phyloP scores from a whole-genome alignment of 2,888 invertebrate genomes.

The Sympetrum striolatum region DNA sequence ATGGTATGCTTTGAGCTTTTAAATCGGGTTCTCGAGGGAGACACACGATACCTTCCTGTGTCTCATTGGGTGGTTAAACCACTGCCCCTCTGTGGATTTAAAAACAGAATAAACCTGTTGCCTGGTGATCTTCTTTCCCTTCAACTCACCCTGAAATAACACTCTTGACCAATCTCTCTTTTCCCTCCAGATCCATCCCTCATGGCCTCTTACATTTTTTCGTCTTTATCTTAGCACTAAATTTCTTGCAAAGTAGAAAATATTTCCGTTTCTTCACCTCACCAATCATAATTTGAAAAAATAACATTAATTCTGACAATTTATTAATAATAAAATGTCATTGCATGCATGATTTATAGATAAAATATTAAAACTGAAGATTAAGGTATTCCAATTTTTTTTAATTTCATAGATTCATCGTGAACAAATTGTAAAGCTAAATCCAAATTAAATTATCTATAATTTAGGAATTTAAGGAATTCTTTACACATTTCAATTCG shows the following conservation, averaged over 20 bases:
- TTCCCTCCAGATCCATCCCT: background rate
- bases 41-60: background rate
- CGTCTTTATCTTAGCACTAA: background rate
- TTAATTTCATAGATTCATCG: too few relatives aligned
- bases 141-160: background rate
- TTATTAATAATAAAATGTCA: background rate
- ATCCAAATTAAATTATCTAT: too few relatives aligned
- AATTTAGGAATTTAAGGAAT: too few relatives aligned
- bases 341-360: too few relatives aligned
- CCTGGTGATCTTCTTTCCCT: background rate
- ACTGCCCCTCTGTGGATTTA: background rate
- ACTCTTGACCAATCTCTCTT: background rate
- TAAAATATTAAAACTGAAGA: too few relatives aligned
- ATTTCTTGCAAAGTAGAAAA: background rate
- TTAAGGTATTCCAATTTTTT: too few relatives aligned
- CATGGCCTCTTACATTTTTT: background rate
- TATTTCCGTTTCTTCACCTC: background rate
- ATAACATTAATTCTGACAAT: background rate
- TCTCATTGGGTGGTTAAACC: background rate
- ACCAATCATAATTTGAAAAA: background rate
- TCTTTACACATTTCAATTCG: too few relatives aligned
- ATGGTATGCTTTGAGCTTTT: background rate
- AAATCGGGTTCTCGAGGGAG: background rate
- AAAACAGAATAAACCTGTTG: slow-evolving; percentile 26
- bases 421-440: too few relatives aligned